phyloP scores from a whole-genome alignment of 1,140 invertebrate genomes.

The Bemisia tabaci region DNA sequence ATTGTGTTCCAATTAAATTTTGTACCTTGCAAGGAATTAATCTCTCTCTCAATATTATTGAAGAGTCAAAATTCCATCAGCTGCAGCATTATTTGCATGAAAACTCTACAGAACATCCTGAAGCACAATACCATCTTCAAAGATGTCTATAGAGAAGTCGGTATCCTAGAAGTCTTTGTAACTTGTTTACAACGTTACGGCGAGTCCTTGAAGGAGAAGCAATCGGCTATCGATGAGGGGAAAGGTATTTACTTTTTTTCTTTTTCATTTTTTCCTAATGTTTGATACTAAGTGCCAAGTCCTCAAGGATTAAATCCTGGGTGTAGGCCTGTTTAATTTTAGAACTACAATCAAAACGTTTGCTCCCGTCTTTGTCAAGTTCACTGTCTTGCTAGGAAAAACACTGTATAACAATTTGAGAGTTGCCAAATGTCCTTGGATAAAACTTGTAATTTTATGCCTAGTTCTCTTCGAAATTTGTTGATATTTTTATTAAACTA shows the following conservation, averaged over 20 bases:
- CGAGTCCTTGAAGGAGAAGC: slow-evolving; percentile 17
- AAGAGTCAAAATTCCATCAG: slow-evolving; percentile 62
- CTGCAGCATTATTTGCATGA: slow-evolving; percentile 78
- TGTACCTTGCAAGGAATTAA: slow-evolving; percentile 97
- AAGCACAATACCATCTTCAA: slow-evolving; percentile 85
- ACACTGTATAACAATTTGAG: no score
- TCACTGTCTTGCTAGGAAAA: no score
- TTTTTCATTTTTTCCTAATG: no score
- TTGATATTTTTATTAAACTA: no score
- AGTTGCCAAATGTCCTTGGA: no score
- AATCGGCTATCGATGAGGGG: slow-evolving; percentile 21
- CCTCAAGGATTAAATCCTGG: no score
- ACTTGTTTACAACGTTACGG: slow-evolving; percentile 63
- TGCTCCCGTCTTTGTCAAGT: no score
- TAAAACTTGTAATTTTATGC: no score
- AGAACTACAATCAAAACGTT: no score
- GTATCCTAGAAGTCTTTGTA: slow-evolving; percentile 91
- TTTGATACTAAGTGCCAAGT: no score
- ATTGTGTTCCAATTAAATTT: slow-evolving; percentile 95
- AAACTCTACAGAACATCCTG: slow-evolving; percentile 75
- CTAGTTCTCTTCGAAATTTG: no score
- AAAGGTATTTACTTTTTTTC: slow-evolving; percentile 24
- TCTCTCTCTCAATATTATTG: slow-evolving; percentile 82
- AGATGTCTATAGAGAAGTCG: slow-evolving; percentile 96
- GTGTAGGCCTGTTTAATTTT: no score